Base-by-base conservation (phyloP, 2,113 vertebrate species). In the Saimiri boliviensis region DNA sequence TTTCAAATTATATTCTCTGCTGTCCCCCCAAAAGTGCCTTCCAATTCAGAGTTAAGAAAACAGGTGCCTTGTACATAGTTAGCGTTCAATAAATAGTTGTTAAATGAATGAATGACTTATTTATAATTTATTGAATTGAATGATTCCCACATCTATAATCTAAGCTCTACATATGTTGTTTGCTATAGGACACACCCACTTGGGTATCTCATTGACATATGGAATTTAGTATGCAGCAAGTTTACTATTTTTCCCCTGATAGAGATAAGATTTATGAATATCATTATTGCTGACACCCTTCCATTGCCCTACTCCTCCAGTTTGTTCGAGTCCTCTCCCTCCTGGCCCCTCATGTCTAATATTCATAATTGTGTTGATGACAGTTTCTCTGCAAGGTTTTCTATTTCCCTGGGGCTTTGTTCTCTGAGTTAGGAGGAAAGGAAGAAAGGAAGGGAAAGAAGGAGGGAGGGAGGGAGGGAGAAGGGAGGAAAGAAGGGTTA, bases 31-130 rank as follows among this genome's bases (percentile, higher is more conserved):
- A 85, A 80, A 90, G 47, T 42, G 21, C 35, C 60, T 90, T 83
- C 40, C 54, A 77, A 40, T 68, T 86, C 23, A 95, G 49, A 85
- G 35, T 79, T 86, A 83, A 93, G 68, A 94, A 89, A 80, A 54
- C 49, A 77, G 25, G 58, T 81, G 54, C 5, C 37, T 52, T 82
- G 25, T 16, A 91, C 23, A 91, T 49, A 90, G n/a, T 81, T 87
- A 23, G 40, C 90, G 14, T 84, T 87, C 19, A 92, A 92, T 71
- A 80, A 84, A 37, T 54, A 16, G 74, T 30, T 80, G 42, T 76
- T 92, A 35, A 89, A 40, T 82, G 91, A 49, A 80, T 95, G 74
- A 88, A 86, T 74, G 30, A 58, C 16, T 76, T 42, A 66, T 16
- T 71, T 90, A 83, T 30, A 93, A 58, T 91, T 81, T 52, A 11